These are phyloP conservation scores for Leptinotarsa undecemlineata DNA, from an alignment of 1,140 invertebrate genomes.

Conservation along the genomic window DNA sequence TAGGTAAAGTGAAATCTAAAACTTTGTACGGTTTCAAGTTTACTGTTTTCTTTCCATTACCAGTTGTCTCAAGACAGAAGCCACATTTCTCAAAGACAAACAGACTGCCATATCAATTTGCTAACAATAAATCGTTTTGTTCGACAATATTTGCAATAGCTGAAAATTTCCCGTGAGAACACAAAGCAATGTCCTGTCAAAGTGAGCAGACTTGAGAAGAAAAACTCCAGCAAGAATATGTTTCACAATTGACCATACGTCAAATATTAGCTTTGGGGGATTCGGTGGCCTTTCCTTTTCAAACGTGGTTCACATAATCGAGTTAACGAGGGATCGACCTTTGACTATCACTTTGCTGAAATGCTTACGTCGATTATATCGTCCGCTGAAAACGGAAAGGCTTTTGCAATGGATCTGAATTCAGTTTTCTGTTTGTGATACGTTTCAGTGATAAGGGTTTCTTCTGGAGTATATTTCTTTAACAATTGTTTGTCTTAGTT, in stretches of 20 bases:
- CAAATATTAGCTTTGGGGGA: slow-evolving; percentile 22
- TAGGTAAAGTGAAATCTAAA: too few species aligned
- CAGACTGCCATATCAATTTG: neutral
- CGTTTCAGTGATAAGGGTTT: too few species aligned
- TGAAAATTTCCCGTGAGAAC: neutral
- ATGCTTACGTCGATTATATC: slow-evolving; percentile 15
- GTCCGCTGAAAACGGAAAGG: slow-evolving; percentile 9
- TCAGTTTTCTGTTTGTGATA: neutral
- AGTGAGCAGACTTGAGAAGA: neutral
- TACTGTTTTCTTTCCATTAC: too few species aligned
- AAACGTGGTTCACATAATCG: slow-evolving; percentile 19
- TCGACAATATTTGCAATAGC: neutral
- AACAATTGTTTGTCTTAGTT: too few species aligned
- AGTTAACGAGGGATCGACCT: slow-evolving; percentile 18
- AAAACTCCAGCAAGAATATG: neutral
- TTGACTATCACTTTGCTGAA: slow-evolving; percentile 9
- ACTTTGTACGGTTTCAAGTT: too few species aligned
- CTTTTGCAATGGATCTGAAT: neutral
- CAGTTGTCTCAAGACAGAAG: too few species aligned
- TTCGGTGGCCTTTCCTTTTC: neutral
- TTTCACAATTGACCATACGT: slow-evolving; percentile 15
- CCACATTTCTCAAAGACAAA: too few species aligned
- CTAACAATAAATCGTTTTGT: neutral
- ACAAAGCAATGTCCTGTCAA: neutral
- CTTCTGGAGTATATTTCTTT: too few species aligned